These are phyloP conservation scores for Penaeus japonicus DNA, from an alignment of 1,140 invertebrate genomes.

Conservation along the genomic window DNA sequence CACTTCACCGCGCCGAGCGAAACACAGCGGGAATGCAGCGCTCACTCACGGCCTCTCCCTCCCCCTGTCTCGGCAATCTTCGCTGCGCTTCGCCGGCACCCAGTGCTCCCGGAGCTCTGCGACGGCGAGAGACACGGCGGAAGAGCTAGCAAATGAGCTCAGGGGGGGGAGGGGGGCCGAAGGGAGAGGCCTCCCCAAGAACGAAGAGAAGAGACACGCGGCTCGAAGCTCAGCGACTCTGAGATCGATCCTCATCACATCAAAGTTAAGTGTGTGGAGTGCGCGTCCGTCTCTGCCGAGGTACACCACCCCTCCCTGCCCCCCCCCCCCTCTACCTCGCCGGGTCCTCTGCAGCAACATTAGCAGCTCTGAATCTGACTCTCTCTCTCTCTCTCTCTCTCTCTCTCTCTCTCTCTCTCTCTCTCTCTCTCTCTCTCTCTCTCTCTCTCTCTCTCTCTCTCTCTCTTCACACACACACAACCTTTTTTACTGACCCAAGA, in stretches of 20 bases:
- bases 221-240: no score
- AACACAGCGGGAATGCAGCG: not conserved
- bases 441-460: not conserved
- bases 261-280: no score
- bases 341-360: no score
- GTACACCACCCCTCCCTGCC: not conserved
- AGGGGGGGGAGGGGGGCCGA: no score
- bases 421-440: not conserved
- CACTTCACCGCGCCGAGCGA: conserved; percentile 25
- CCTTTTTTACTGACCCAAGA: not conserved
- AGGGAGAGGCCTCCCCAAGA: no score
- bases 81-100: not conserved
- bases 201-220: no score
- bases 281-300: not conserved
- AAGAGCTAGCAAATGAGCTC: no score
- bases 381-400: not conserved
- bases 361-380: not conserved
- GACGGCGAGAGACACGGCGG: no score
- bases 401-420: not conserved
- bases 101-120: no score
- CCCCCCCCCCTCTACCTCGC: not conserved
- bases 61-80: not conserved
- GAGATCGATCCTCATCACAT: no score
- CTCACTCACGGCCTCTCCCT: not conserved
- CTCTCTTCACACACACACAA: not conserved